These are phyloP conservation scores for Ormyrus nitidulus DNA, from an alignment of 2,888 invertebrate species.

Conservation along the genomic window DNA sequence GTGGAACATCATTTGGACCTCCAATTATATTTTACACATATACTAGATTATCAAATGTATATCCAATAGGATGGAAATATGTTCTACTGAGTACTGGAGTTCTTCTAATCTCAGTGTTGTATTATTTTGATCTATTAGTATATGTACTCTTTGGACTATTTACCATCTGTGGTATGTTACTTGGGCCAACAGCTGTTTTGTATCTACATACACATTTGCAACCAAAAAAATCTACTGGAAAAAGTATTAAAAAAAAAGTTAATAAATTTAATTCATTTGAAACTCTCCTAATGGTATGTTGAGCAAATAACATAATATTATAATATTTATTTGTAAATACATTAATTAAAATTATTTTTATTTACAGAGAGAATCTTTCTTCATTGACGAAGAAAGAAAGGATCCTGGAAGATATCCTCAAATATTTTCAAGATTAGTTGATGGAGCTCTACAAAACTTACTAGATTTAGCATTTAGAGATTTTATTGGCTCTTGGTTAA, in stretches of 20 bases:
- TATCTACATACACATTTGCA: slow-evolving; percentile 82
- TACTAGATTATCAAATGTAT: slow-evolving; percentile 46
- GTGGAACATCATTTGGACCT: slow-evolving; percentile 52
- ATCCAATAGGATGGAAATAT: slow-evolving; percentile 52
- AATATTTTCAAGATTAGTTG: slow-evolving; percentile 90
- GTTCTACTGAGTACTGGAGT: slow-evolving; percentile 18
- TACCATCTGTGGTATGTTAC: slow-evolving; percentile 68
- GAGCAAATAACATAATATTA: slow-evolving; percentile 23
- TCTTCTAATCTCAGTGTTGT: slow-evolving; percentile 36
- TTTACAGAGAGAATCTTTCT: slow-evolving; percentile 43
- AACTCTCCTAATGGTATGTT: slow-evolving; percentile 79
- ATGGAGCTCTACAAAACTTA: slow-evolving; percentile 88
- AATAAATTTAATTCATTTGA: slow-evolving; percentile 80
- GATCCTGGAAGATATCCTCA: slow-evolving; percentile 77
- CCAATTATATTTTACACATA: slow-evolving; percentile 51
- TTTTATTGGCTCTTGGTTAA: slow-evolving; percentile 87
- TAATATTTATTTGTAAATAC: slow-evolving; percentile 1
- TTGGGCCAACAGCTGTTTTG: slow-evolving; percentile 76
- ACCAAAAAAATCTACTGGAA: slow-evolving; percentile 80
- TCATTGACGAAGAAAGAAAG: slow-evolving; percentile 35
- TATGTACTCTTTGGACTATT: slow-evolving; percentile 62
- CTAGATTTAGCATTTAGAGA: slow-evolving; percentile 88
- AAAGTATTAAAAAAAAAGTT: slow-evolving; percentile 79
- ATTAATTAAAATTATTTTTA: slow-evolving; percentile 1
- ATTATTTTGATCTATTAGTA: slow-evolving; percentile 49